Evolutionary conservation across 1,140 invertebrate genomes (phyloP).

Genomic region (Aphelenchoides besseyi): DNA sequence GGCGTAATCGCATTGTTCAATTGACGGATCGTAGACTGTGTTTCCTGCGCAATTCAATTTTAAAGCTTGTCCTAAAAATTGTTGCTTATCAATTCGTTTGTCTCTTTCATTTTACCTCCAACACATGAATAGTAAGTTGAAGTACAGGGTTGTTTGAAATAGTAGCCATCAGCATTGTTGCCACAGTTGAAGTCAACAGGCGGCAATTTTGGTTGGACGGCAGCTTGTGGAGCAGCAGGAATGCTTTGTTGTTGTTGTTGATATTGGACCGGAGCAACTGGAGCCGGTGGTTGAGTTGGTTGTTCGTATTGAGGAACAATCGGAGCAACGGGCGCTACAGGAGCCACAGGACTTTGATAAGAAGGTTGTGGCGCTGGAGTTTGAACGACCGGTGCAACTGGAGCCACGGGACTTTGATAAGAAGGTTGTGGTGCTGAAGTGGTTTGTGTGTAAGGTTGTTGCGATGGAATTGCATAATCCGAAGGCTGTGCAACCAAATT

Average conservation of each 20-base stretch:
- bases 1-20: conserved; percentile 19
- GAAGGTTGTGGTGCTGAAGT: too few species aligned
- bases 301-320: neutral
- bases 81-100: neutral
- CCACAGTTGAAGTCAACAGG: conserved; percentile 30
- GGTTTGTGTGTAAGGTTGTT: too few species aligned
- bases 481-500: too few species aligned
- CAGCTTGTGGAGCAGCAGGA: conserved; percentile 1
- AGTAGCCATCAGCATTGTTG: conserved; percentile 20
- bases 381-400: neutral
- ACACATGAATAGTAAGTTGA: conserved; percentile 17
- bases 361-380: neutral
- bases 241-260: neutral
- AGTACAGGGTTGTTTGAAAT: conserved; percentile 20
- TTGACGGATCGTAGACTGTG: conserved; percentile 13
- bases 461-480: too few species aligned
- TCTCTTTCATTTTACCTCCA: conserved; percentile 18
- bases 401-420: too few species aligned
- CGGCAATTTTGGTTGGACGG: conserved; percentile 1
- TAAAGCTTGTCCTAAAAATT: conserved; percentile 22
- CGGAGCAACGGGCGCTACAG: neutral
- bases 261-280: neutral
- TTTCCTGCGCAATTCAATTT: conserved; percentile 12
- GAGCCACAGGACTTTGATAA: too few species aligned
- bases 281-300: neutral